phyloP scores from a whole-genome alignment of 2,888 invertebrate species.

The Zygothrica quintamaculata region DNA sequence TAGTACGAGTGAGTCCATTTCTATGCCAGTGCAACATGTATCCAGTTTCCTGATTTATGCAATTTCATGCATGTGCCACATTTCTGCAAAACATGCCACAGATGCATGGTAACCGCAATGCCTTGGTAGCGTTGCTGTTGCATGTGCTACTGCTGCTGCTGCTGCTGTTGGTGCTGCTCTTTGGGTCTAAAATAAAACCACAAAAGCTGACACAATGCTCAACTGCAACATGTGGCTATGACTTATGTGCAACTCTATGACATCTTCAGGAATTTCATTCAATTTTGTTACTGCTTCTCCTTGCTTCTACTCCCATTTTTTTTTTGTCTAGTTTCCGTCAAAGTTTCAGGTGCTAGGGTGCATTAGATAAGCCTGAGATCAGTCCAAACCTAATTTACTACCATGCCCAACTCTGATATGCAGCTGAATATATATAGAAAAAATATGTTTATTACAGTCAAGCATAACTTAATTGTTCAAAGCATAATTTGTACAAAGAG shows the following conservation, averaged over 20 bases:
- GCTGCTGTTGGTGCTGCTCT: not conserved
- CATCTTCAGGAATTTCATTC: slow-evolving; percentile 40
- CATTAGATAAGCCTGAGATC: slow-evolving; percentile 29
- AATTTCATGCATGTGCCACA: slow-evolving; percentile 63
- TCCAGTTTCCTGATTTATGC: slow-evolving; percentile 69
- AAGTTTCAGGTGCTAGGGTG: slow-evolving; percentile 19
- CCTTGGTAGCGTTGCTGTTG: not conserved
- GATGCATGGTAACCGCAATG: slow-evolving; percentile 17
- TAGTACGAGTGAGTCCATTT: slow-evolving; percentile 40
- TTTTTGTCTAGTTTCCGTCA: too few relatives aligned
- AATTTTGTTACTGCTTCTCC: too few relatives aligned
- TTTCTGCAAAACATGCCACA: slow-evolving; percentile 52
- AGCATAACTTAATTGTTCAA: too few relatives aligned
- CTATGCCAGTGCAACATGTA: slow-evolving; percentile 42
- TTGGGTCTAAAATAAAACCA: slow-evolving; percentile 45
- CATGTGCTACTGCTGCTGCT: not conserved
- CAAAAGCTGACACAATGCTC: slow-evolving; percentile 57
- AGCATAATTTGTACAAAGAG: too few relatives aligned
- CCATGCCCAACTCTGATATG: too few relatives aligned
- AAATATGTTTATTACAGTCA: too few relatives aligned
- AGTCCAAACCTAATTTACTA: slow-evolving; percentile 17
- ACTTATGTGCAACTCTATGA: slow-evolving; percentile 51
- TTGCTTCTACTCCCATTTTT: too few relatives aligned
- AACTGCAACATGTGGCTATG: slow-evolving; percentile 63
- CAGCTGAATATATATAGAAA: too few relatives aligned